Base-by-base conservation (phyloP, 2,888 invertebrate genomes). In the Oegoconia quadripuncta region DNA sequence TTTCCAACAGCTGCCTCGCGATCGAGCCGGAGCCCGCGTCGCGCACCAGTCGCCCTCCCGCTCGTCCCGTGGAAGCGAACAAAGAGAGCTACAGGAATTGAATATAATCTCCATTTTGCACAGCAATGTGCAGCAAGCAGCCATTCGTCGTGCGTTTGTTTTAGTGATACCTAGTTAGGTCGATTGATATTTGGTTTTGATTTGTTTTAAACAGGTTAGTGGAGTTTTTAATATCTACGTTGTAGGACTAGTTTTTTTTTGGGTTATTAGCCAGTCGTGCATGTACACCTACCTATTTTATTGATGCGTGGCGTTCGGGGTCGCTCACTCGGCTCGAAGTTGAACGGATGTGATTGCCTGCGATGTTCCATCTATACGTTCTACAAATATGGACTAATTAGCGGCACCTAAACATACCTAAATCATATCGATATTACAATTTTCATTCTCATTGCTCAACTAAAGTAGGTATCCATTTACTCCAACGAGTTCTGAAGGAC, bases 131-230 rank as follows among this genome's bases (percentile, higher is more conserved):
- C 56, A 67, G 72, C 74, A 68, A 49, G 52, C 53, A 59, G 16
- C 11, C 22, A 20, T 16, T 37, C 18, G 17, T 25, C 34, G 42
- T 33, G 35, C 37, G 40, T 34, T 41, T 36, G 39, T 33, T 30
- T 16, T 36, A 42, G 41, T 34, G 38, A 36, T 41, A 41, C 43
- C 43, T 38, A 38, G 26, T 26, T 35, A 26, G 35, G 31, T 35
- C 42, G 35, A 13, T 11, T 3, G 11, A 13, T 31, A 34, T 46
- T 48, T 41, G 37, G 27, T 50, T 50, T 53, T 46, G 46, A 44
- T 53, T 52, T 51, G 50, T 48, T 46, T 44, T 38, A 32, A 56
- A 60, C 64, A 79, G 79, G 79, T 79, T 71, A 79, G 79, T 79
- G 69, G 44, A 57, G 59, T 50, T 68, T 69, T 69, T 48, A 63